Conservation (phyloP, 1,140 invertebrate species). For the Mesaphorura yosii region DNA sequence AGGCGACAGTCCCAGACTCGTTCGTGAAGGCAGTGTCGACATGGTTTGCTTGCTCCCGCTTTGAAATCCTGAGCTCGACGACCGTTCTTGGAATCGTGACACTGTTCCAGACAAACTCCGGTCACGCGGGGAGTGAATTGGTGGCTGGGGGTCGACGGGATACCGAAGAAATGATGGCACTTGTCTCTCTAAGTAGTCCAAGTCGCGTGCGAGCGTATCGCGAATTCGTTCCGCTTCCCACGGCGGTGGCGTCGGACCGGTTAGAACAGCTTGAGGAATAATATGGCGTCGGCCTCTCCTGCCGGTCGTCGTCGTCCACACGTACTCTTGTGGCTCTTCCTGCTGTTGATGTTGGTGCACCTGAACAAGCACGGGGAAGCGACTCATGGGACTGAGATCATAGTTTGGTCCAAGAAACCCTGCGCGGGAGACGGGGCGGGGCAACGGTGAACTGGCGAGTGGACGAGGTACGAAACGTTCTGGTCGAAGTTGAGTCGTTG, state of each 20-base stretch:
- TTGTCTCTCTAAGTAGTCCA: slow-evolving; percentile 31
- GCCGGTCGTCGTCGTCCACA: slow-evolving; percentile 31
- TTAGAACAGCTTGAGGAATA: slow-evolving; percentile 20
- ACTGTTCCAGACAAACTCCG: not conserved
- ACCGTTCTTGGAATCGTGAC: slow-evolving; percentile 21
- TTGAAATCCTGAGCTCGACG: slow-evolving; percentile 29
- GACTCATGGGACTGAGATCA: slow-evolving; percentile 25
- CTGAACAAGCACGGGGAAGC: slow-evolving; percentile 32
- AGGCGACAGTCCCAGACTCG: slow-evolving; percentile 9
- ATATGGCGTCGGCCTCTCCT: no score
- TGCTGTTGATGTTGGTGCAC: slow-evolving; percentile 32
- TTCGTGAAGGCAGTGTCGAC: slow-evolving; percentile 19
- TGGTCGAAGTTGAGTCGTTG: slow-evolving; percentile 15
- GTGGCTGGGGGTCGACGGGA: slow-evolving; percentile 4
- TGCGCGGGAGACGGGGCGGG: slow-evolving; percentile 20
- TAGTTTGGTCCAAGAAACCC: slow-evolving; percentile 26
- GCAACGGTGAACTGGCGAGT: slow-evolving; percentile 29
- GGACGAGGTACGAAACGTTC: slow-evolving; percentile 25
- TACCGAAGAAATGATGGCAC: slow-evolving; percentile 27
- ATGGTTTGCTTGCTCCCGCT: slow-evolving; percentile 30
- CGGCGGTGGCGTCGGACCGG: slow-evolving; percentile 28
- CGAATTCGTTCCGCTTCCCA: slow-evolving; percentile 31
- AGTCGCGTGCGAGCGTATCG: slow-evolving; percentile 29
- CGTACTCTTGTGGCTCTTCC: no score
- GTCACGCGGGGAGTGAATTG: slow-evolving; percentile 1